A percentile compares a stretch with the other conserved stretches of the same genome.
phyloP scores from a whole-genome alignment of 2,113 vertebrate species.

The Neoarius graeffei region DNA sequence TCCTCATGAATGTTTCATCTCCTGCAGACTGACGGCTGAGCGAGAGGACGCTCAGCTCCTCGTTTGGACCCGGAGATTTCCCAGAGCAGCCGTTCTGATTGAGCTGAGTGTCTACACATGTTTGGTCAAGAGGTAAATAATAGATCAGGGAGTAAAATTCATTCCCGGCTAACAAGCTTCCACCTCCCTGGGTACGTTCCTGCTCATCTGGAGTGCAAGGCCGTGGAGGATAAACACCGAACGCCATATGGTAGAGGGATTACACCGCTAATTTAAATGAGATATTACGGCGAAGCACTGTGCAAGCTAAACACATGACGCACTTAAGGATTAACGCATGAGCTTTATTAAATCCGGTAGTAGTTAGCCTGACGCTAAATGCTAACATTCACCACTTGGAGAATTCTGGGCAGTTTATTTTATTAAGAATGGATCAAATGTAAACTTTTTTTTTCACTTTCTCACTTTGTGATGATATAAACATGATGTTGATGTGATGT shows the following conservation, averaged over 20 bases:
- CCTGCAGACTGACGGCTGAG: constrained; percentile 58
- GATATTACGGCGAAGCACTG: constrained; percentile 69
- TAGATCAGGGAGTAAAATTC: constrained; percentile 80
- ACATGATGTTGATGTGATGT: not conserved
- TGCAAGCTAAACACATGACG: constrained; percentile 64
- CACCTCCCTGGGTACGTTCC: constrained; percentile 73
- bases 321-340: constrained; percentile 9
- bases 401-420: not conserved
- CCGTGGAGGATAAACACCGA: constrained; percentile 72
- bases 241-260: constrained; percentile 70
- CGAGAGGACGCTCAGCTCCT: constrained; percentile 43
- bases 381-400: constrained; percentile 11
- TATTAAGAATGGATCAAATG: not conserved
- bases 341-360: constrained; percentile 29
- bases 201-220: constrained; percentile 76
- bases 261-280: constrained; percentile 74
- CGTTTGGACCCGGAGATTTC: constrained; percentile 62
- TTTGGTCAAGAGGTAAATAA: constrained; percentile 83
- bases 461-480: not conserved
- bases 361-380: constrained; percentile 38
- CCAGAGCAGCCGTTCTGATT: constrained; percentile 72
- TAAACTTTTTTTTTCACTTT: not conserved
- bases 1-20: constrained; percentile 34
- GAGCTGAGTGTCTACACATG: constrained; percentile 74
- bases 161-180: constrained; percentile 77